Base-by-base conservation (phyloP, 1,140 invertebrate genomes). In the Ctenoplectra terminalis region DNA sequence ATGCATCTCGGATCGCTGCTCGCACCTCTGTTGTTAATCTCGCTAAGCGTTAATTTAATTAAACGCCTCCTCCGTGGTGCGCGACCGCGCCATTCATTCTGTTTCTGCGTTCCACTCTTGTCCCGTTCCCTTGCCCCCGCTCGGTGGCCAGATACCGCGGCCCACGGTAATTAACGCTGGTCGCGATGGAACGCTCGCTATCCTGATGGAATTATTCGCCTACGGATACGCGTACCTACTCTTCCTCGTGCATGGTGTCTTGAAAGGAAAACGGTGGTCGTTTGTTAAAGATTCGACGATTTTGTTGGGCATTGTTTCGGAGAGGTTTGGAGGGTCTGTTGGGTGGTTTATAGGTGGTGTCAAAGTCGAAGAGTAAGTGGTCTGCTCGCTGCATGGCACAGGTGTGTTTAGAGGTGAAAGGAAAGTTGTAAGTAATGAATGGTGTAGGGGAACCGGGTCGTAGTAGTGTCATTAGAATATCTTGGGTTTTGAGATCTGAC, bases 31-130 rank as follows among this genome's bases (percentile, higher is more conserved):
- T 93, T 90, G 92, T 94, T 94, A 93, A 94, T 94, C 92, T 93
- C 90, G 87, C 89, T 92, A 92, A 93, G 92, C 92, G 92, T 94
- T 94, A 92, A 94, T 94, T 94, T 94, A 94, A 94, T 94, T 94
- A 92, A 94, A 94, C 87, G 89, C 91, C 88, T 91, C 90, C 82
- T 77, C 85, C 82, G 89, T 71, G 67, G 61, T 61, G 67, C 56
- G 69, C 66, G 66, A 56, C 60, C 75, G 61, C 76, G 76, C 85
- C 67, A 72, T 88, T 85, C 82, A 83, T 87, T 86, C 81, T 87
- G 67, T 79, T 83, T 87, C 72, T 69, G 67, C 84, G 81, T 50
- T 77, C 84, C 67, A 71, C 67, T 54, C 67, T 34, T 52, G 67
- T 71, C 67, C 66, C 20, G 1, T 26, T 4, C 37, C n/a, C 61